A percentile compares a stretch with the other conserved stretches of the same genome.
phyloP scores from a whole-genome alignment of 2,113 vertebrate genomes.

The Galbula dea region DNA sequence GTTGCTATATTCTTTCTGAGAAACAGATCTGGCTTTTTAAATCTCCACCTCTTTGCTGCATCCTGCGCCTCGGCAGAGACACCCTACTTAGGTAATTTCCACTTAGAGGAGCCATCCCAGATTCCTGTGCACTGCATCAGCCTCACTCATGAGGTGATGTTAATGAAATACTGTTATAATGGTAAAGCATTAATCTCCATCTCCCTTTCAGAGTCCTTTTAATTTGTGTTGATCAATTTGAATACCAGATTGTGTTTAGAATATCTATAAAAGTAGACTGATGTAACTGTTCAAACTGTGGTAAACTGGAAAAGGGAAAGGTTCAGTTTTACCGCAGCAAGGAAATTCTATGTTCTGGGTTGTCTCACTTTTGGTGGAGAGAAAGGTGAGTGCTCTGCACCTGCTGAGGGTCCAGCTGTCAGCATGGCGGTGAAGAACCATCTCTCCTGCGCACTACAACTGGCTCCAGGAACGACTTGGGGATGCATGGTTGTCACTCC shows the following conservation, averaged over 20 bases:
- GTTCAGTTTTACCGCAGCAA: background rate
- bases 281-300: background rate
- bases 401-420: background rate
- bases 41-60: background rate
- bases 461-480: background rate
- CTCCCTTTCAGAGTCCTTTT: background rate
- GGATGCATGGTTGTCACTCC: too few relatives aligned
- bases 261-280: background rate
- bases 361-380: background rate
- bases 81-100: background rate
- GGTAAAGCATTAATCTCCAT: background rate
- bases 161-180: background rate
- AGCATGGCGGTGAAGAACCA: background rate
- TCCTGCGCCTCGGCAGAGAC: background rate
- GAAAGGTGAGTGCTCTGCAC: background rate
- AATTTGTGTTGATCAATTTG: background rate
- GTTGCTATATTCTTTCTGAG: background rate
- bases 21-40: background rate
- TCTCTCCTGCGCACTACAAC: background rate
- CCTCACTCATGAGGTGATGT: background rate
- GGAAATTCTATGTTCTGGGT: background rate
- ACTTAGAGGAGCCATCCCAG: background rate
- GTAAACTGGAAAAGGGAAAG: background rate
- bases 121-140: background rate
- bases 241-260: background rate